Base-by-base conservation (phyloP, 2,797 vertebrate genomes). In the Thripadectes ignobilis region DNA sequence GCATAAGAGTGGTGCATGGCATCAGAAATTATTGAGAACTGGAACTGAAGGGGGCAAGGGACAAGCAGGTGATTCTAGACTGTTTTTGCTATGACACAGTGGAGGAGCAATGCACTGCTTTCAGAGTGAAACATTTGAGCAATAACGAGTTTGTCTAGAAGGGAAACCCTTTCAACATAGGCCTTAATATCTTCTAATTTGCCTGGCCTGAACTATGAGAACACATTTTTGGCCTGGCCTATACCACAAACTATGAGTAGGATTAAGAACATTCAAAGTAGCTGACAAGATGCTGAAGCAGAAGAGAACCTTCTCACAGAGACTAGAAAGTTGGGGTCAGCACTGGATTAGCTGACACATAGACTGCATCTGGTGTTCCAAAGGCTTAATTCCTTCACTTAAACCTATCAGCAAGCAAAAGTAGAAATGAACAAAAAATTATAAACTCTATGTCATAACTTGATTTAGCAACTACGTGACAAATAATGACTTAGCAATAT, bases 241-340 rank as follows among this genome's bases (percentile, higher is more conserved):
- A 24, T 30, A 78, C 48, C 71, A 86, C 69, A 95, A 93, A 96
- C 88, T 86, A 88, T 63, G 75, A 78, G 55, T 38, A 48, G 66
- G 87, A 83, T 92, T 94, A 89, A 88, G 51, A 57, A 38, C 41
- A 86, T 62, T 77, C 65, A 68, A 83, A 88, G 71, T 52, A 93
- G 69, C 55, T 78, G 66, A 96, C 84, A 86, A 80, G 62, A 94
- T 59, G 51, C 54, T 93, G 78, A 83, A 80, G 61, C 59, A 83
- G 78, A 93, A 59, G 46, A 74, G 63, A 78, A 80, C 54, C 54
- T 91, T 80, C 69, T 79, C 19, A 12, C 66, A 88, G 78, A 91
- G 82, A 81, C 51, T 11, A 62, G 81, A 94, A 96, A 94, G 54
- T 10, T 77, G 36, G 78, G 91, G 78, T 89, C 87, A 95, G 43